Conservation (phyloP, 2,113 vertebrate species). For the Psittacula cyanocephala region DNA sequence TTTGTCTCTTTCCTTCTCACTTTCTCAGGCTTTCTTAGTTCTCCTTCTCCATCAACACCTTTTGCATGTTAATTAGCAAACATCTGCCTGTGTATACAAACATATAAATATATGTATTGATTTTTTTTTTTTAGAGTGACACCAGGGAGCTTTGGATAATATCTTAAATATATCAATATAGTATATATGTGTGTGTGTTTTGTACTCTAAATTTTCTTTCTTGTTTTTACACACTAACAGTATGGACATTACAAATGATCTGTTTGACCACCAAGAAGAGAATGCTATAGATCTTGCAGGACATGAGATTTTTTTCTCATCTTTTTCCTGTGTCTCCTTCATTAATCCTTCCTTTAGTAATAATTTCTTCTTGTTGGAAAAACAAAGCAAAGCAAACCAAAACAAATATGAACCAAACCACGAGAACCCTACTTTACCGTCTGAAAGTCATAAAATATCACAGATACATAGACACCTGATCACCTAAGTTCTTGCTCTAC, state of each 20-base stretch:
- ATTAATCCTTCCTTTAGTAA: background rate
- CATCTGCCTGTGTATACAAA: background rate
- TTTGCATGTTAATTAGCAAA: background rate
- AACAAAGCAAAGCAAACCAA: background rate
- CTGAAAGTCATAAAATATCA: background rate
- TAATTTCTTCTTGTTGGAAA: background rate
- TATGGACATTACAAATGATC: background rate
- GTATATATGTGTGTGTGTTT: background rate
- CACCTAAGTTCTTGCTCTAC: background rate
- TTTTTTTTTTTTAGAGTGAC: background rate
- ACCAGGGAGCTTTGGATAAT: background rate
- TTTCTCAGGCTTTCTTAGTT: background rate
- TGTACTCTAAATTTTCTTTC: background rate
- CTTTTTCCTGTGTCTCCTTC: background rate
- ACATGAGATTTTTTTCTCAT: background rate
- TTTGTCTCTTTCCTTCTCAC: background rate
- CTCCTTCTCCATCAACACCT: background rate
- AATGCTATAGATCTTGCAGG: background rate
- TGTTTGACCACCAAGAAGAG: background rate
- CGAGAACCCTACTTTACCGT: background rate
- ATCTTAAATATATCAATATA: background rate
- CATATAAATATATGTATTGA: accelerated
- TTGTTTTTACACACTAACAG: background rate
- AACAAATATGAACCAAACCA: background rate
- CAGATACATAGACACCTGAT: background rate